Percentiles rank a stretch among this genome's conserved stretches.
Conservation (phyloP, 35 echinoderm and acorn worm species). For the Holothuria glaberrima region DNA sequence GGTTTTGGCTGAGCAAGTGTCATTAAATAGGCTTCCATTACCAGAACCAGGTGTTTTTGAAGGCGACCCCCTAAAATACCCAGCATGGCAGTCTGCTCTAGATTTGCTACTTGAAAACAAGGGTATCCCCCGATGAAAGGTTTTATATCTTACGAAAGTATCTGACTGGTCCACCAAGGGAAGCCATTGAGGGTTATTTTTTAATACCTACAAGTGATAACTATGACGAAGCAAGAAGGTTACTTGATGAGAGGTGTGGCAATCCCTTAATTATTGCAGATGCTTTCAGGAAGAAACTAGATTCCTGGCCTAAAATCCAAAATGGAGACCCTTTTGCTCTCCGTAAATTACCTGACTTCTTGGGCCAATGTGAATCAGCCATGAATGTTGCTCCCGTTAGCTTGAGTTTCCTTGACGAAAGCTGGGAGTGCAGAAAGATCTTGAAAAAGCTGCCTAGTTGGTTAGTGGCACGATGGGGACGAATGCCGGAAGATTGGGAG, state of each 20-base stretch:
- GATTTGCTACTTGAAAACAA: no score
- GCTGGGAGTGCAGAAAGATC: no score
- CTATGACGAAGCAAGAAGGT: slow-evolving; percentile 62
- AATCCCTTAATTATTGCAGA: slow-evolving; percentile 61
- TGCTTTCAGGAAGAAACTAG: no score
- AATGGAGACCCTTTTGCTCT: slow-evolving; percentile 47
- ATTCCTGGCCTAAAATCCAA: no score
- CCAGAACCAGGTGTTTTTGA: no score
- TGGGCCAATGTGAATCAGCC: slow-evolving; percentile 42
- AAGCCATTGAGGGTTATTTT: slow-evolving; percentile 62
- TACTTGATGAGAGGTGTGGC: slow-evolving; percentile 69
- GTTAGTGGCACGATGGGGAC: no score
- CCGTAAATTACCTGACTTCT: slow-evolving; percentile 25
- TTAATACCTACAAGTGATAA: slow-evolving; percentile 46
- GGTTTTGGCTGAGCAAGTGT: no score
- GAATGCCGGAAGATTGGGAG: no score
- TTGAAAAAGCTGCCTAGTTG: no score
- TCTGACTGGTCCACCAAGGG: slow-evolving; percentile 38
- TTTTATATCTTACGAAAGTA: slow-evolving; percentile 63
- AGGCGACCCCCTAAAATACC: no score
- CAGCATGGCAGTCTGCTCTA: no score
- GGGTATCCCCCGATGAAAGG: slow-evolving; percentile 10
- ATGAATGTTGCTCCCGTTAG: background rate
- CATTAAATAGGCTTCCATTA: no score
- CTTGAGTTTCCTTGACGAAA: slow-evolving; percentile 62